phyloP scores from a whole-genome alignment of 2,113 vertebrate species.

The Melanotaenia duboulayi region DNA sequence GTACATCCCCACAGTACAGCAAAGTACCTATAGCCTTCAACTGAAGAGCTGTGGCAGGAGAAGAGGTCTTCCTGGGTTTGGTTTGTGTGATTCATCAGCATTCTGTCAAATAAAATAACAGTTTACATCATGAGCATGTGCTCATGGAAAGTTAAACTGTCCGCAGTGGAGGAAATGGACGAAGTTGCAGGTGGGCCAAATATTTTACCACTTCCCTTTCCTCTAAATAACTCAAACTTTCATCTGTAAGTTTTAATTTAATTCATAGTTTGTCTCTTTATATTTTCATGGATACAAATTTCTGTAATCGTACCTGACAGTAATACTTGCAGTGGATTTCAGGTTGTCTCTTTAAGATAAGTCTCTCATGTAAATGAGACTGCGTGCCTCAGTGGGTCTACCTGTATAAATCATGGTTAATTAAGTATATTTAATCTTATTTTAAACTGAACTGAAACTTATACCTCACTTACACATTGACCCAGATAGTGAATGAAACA shows the following conservation, averaged over 20 bases:
- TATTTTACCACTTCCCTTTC: constrained; percentile 28
- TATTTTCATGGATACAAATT: neutral
- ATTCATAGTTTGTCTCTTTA: neutral
- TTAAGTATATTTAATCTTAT: constrained; percentile 1
- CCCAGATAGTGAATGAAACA: neutral
- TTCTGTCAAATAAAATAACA: constrained; percentile 44
- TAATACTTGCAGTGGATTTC: too few relatives aligned
- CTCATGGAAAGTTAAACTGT: neutral
- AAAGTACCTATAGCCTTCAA: constrained; percentile 85
- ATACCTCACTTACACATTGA: neutral
- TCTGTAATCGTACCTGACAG: neutral
- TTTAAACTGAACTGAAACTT: constrained; percentile 2
- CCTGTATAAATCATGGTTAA: too few relatives aligned
- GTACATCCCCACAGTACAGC: constrained; percentile 85
- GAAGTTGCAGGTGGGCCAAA: neutral
- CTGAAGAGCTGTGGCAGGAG: constrained; percentile 86
- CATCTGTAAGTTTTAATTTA: neutral
- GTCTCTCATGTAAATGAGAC: too few relatives aligned
- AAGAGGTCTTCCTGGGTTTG: constrained; percentile 70
- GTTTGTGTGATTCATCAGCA: constrained; percentile 70
- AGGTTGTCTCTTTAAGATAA: neutral
- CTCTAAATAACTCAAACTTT: neutral
- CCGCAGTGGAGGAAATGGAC: neutral
- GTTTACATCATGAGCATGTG: neutral
- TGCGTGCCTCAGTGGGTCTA: too few relatives aligned